Evolutionary conservation across 2,113 vertebrate genomes (phyloP), one percentile per base, ranked within the genome.

Genomic region (Colaptes auratus): DNA sequence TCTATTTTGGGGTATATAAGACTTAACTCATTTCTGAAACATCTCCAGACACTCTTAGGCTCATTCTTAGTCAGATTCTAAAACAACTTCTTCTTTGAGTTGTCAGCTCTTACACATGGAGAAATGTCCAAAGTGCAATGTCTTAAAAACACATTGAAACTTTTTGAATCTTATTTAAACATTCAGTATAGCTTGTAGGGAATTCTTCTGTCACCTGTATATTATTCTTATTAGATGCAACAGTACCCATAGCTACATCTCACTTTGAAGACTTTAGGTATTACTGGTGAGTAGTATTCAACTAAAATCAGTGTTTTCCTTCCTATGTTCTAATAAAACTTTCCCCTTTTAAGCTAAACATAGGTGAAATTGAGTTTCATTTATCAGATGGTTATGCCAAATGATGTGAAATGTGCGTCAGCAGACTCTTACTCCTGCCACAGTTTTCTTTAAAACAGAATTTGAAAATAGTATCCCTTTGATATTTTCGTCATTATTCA

Each of bases 221-320:
- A 14, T 86, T 93, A 73, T 83, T 92, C 58, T 81, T 93, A 72
- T 52, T 48, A 76, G 74, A 84, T 65, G 55, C 39, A 89, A 69
- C 63, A 75, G n/a, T 78, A 65, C 64, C 58, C 23, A 9, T 85
- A 93, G 78, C 50, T 78, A 53, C 46, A 44, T 80, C 28, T 83
- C 75, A 78, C 65, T 93, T 86, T 28, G 73, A 86, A 61, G 65
- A 75, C 50, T 59, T 78, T 75, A 92, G 83, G 23, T 91, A 48
- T 71, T 82, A 27, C 61, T 91, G 75, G 25, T 87, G 79, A 91
- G 55, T 89, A 93, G 35, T 56, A 20, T n/a, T 91, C 71, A 87
- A 13, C 53, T 46, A 74, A n/a, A 88, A 77, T 48, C 44, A 81
- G 42, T 89, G 15, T 5, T 44, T 70, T 69, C 2, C 0, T 91